A percentile compares a stretch with the other conserved stretches of the same genome.
Evolutionary conservation across 2,113 vertebrate species (phyloP).

Genomic region (Equus quagga): DNA sequence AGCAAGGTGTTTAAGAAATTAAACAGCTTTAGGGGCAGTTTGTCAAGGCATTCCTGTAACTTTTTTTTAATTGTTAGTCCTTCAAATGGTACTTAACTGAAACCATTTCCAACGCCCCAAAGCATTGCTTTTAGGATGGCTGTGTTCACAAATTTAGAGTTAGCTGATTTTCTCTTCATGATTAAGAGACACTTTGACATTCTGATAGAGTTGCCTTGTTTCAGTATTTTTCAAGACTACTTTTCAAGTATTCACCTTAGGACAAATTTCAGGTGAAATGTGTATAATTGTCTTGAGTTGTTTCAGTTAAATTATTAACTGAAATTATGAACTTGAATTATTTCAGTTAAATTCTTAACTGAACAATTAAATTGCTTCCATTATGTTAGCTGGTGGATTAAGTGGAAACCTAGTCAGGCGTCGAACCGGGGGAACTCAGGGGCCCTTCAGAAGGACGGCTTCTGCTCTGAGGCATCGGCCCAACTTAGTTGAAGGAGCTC

Average conservation of each 20-base stretch:
- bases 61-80: neutral
- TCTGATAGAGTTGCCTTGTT: neutral
- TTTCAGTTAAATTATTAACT: neutral
- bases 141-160: neutral
- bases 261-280: neutral
- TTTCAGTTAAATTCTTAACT: neutral
- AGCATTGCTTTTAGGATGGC: neutral
- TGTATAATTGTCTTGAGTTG: neutral
- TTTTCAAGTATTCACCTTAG: neutral
- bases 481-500: neutral
- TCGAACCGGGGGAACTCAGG: neutral
- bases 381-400: neutral
- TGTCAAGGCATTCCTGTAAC: neutral
- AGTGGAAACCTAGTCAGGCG: neutral
- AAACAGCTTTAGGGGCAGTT: neutral
- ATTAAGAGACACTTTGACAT: neutral
- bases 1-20: neutral
- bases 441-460: fast-evolving
- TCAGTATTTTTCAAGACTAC: neutral
- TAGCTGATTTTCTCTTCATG: neutral
- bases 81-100: neutral
- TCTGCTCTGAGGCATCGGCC: neutral
- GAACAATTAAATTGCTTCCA: no score
- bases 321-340: neutral
- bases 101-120: neutral